These are phyloP conservation scores for Hyla sarda DNA, from an alignment of 2,113 vertebrate genomes.

Conservation along the genomic window DNA sequence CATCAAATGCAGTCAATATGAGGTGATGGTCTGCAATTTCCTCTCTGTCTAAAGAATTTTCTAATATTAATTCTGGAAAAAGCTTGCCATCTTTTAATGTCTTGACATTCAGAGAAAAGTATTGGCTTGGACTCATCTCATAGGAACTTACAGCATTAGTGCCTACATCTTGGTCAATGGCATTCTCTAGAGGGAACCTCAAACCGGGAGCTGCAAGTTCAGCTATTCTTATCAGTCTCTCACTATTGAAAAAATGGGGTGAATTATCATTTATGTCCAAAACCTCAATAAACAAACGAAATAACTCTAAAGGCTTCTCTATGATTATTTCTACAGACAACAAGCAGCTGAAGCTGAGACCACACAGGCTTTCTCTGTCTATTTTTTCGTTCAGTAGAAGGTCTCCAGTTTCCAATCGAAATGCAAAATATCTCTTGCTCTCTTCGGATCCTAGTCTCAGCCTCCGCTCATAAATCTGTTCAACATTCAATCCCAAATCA, in stretches of 20 bases:
- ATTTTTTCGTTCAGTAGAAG: constrained; percentile 78
- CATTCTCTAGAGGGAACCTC: constrained; percentile 77
- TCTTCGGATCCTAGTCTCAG: constrained; percentile 73
- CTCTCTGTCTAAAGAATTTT: constrained; percentile 78
- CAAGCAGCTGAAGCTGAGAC: constrained; percentile 63
- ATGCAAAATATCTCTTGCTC: constrained; percentile 76
- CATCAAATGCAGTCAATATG: constrained; percentile 76
- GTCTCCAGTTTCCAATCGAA: constrained; percentile 74
- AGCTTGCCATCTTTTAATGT: constrained; percentile 70
- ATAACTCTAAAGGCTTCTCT: constrained; percentile 61
- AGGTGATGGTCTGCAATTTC: constrained; percentile 74
- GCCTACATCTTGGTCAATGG: constrained; percentile 77
- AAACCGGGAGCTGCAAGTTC: constrained; percentile 69
- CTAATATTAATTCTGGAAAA: constrained; percentile 81
- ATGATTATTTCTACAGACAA: constrained; percentile 64
- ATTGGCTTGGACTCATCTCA: constrained; percentile 73
- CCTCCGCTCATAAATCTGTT: constrained; percentile 68
- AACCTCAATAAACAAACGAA: constrained; percentile 67
- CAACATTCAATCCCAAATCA: constrained; percentile 74
- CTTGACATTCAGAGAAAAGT: constrained; percentile 77
- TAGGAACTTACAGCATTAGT: constrained; percentile 77
- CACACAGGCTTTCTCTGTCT: constrained; percentile 81
- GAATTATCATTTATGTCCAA: constrained; percentile 72
- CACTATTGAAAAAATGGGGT: constrained; percentile 64
- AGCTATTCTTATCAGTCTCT: constrained; percentile 67